Conservation (phyloP, 2,113 vertebrate genomes). For the Engystomops pustulosus region DNA sequence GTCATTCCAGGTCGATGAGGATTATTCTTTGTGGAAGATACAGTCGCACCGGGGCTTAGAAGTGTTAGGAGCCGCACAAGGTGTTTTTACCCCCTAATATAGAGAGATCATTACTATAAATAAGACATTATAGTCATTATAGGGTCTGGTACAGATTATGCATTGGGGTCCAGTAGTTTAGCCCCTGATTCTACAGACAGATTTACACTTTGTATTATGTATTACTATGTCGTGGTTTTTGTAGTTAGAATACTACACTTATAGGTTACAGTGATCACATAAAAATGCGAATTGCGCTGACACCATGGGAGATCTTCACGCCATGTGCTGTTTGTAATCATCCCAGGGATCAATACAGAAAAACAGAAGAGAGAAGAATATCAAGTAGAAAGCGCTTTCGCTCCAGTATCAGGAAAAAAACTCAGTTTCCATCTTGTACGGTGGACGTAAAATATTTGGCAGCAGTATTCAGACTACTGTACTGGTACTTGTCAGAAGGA, state of each 20-base stretch:
- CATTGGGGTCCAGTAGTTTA: no score
- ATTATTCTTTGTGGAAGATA: no score
- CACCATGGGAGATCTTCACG: constrained; percentile 17
- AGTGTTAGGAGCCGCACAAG: no score
- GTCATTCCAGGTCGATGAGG: no score
- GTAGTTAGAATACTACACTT: neutral
- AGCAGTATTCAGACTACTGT: constrained; percentile 4
- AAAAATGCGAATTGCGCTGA: neutral
- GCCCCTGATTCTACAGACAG: no score
- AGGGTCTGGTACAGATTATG: no score
- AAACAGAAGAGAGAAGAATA: neutral
- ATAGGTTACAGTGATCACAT: neutral
- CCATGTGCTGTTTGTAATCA: neutral
- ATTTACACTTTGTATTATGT: neutral
- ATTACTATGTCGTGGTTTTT: neutral
- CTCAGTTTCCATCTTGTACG: neutral
- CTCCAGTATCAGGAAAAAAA: neutral
- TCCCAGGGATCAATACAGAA: constrained; percentile 24
- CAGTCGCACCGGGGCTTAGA: no score
- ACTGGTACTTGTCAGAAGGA: constrained; percentile 7
- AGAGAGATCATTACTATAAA: no score
- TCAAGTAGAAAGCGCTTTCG: neutral
- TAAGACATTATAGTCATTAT: no score
- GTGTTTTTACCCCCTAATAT: no score
- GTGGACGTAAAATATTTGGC: constrained; percentile 13